Base-by-base conservation (phyloP, 2,888 invertebrate genomes). In the Macaria notata region DNA sequence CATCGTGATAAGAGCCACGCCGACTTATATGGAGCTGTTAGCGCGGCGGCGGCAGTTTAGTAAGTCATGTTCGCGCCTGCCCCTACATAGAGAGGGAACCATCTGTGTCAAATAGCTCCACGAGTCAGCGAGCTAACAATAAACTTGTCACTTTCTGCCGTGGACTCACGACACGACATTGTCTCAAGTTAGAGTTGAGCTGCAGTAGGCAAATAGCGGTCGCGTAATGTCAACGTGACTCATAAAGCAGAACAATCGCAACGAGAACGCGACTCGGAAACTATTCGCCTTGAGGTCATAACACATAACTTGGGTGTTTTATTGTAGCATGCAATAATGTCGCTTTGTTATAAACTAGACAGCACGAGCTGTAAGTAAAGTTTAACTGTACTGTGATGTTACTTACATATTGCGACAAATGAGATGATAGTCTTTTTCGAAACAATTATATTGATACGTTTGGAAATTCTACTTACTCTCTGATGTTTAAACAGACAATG, bases 241-340 rank as follows among this genome's bases (percentile, higher is more conserved):
- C 80, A 79, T 78, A 78, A 74, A 76, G 70, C 60, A 68, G 66
- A 65, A 57, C 70, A 70, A 75, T 73, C 69, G 70, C 70, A 64
- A 74, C 69, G 70, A 69, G 65, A 73, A 67, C 66, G 65, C 71
- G 70, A 73, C 75, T 79, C 64, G 67, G 75, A 75, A 81, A 78
- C 75, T 75, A 76, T 77, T 78, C 71, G 71, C 75, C 70, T 72
- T 76, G 64, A 73, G 75, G 79, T 78, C 73, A 75, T 74, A 76
- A 74, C 71, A 75, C 73, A 78, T 78, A 80, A 79, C 78, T 77
- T 74, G 69, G 61, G 60, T 71, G 70, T 78, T 79, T 81, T 78
- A 81, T 72, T 72, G 72, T 63, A 62, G 66, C 57, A 53, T 50
- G 65, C 68, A 79, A 76, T 72, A 78, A 73, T 72, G 73, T 64